A percentile compares a stretch with the other conserved stretches of the same genome.
These are phyloP conservation scores for Thaleichthys pacificus DNA, from an alignment of 2,797 vertebrate genomes.

Conservation along the genomic window DNA sequence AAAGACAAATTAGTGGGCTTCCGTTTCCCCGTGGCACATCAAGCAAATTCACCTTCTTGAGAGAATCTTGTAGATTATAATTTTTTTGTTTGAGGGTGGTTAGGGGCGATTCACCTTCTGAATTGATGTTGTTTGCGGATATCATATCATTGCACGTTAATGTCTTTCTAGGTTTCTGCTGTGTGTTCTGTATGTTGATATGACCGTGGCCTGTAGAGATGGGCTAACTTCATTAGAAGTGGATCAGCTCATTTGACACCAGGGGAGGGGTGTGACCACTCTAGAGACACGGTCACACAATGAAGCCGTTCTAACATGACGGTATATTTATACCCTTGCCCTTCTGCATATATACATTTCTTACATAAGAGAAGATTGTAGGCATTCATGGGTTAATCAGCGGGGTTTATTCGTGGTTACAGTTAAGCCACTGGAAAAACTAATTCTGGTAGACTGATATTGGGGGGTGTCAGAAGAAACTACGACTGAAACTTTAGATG, in stretches of 20 bases:
- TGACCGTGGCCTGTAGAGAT: slow-evolving; percentile 18
- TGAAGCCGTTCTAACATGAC: slow-evolving; percentile 29
- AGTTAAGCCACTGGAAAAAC: not conserved
- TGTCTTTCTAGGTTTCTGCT: not conserved
- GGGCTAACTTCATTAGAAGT: slow-evolving; percentile 48
- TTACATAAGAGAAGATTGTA: not conserved
- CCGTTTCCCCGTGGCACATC: too few species aligned
- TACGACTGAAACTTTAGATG: too few species aligned
- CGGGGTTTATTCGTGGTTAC: not conserved
- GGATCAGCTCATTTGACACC: slow-evolving; percentile 32
- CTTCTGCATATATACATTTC: slow-evolving; percentile 35
- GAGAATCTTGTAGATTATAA: too few species aligned
- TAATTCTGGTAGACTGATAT: not conserved
- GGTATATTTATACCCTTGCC: slow-evolving; percentile 50
- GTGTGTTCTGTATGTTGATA: not conserved
- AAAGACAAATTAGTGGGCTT: too few species aligned
- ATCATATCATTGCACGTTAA: too few species aligned
- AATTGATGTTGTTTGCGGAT: too few species aligned
- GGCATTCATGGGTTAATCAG: not conserved
- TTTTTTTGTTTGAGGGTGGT: too few species aligned
- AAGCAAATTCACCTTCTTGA: too few species aligned
- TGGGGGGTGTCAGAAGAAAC: not conserved
- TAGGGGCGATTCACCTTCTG: too few species aligned
- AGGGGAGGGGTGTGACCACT: slow-evolving; percentile 36
- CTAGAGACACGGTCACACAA: slow-evolving; percentile 36